phyloP scores from a whole-genome alignment of 2,113 vertebrate species.

The Trematomus loennbergii region DNA sequence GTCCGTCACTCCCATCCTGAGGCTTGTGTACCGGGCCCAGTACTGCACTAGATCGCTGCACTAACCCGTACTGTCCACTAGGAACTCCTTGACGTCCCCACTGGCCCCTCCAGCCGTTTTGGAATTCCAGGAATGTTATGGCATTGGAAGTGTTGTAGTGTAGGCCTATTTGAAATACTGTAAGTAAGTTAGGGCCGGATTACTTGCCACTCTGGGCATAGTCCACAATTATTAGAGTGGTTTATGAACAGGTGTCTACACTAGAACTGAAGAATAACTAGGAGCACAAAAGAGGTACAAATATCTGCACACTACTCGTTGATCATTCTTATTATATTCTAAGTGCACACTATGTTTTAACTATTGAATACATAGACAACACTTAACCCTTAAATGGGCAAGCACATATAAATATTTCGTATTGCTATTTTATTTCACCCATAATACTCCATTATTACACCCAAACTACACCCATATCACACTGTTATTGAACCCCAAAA shows the following conservation, averaged over 20 bases:
- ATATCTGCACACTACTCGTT: not conserved
- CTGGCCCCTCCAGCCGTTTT: not conserved
- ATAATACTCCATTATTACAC: too few relatives aligned
- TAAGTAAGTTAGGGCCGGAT: not conserved
- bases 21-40: not conserved
- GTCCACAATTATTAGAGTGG: not conserved
- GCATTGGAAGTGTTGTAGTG: not conserved
- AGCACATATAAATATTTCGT: too few relatives aligned
- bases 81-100: not conserved
- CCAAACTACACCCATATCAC: too few relatives aligned
- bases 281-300: not conserved
- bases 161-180: not conserved
- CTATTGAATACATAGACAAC: not conserved
- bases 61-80: not conserved
- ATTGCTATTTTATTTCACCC: too few relatives aligned
- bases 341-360: not conserved
- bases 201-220: not conserved
- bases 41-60: not conserved
- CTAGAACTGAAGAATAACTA: not conserved
- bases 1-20: not conserved
- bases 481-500: too few relatives aligned
- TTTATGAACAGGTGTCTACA: not conserved
- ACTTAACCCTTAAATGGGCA: too few relatives aligned
- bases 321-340: not conserved
- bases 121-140: slow-evolving; percentile 11